Conservation (phyloP, 2,797 vertebrate genomes). For the Neosalanx taihuensis region DNA sequence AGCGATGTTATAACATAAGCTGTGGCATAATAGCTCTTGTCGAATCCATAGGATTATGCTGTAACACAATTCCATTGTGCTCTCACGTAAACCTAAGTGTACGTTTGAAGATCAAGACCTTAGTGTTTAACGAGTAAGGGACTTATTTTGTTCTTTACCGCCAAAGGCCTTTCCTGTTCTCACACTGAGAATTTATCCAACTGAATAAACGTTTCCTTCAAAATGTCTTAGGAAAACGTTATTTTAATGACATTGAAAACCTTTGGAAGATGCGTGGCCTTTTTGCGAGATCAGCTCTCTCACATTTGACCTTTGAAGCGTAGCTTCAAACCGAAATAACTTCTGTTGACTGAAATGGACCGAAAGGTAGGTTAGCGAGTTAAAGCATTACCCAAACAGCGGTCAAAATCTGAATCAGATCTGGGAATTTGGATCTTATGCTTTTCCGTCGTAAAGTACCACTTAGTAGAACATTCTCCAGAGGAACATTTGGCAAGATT, state of each 20-base stretch:
- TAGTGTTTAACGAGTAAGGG: neutral
- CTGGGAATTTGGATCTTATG: neutral
- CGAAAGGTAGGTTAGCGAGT: conserved; percentile 4
- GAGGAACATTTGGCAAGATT: neutral
- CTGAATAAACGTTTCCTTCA: neutral
- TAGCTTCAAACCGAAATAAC: neutral
- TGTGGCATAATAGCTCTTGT: neutral
- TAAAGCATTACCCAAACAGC: neutral
- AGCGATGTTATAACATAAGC: neutral
- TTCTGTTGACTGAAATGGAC: neutral
- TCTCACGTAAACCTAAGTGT: neutral
- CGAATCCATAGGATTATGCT: neutral
- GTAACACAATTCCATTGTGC: neutral
- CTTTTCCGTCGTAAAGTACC: neutral
- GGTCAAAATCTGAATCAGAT: neutral
- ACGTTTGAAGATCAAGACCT: neutral
- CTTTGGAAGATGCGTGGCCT: neutral
- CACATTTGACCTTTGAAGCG: neutral
- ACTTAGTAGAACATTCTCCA: neutral
- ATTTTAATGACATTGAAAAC: neutral
- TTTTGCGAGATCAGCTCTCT: neutral
- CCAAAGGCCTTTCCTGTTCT: neutral
- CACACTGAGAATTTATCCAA: neutral
- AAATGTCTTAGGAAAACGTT: neutral
- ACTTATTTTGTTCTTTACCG: neutral